These are phyloP conservation scores for Procambarus clarkii DNA, from an alignment of 1,140 invertebrate species.

Conservation along the genomic window DNA sequence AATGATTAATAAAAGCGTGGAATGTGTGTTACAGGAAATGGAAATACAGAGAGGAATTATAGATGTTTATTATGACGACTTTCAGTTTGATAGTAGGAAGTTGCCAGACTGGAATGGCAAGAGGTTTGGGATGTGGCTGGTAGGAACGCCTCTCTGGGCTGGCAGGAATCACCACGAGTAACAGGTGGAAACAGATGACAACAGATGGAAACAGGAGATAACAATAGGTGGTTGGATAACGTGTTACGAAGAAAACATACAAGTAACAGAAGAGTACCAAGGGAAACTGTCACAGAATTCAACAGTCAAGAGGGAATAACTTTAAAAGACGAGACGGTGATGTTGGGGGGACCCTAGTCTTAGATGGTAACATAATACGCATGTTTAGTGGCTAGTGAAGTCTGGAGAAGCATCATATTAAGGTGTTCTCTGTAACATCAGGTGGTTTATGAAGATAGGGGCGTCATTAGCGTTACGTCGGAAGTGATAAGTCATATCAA, in stretches of 20 bases:
- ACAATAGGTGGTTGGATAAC: not conserved
- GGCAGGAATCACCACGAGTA: not conserved
- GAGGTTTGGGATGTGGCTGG: not conserved
- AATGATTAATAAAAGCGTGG: constrained; percentile 5
- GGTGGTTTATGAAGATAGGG: no score
- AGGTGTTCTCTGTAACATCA: no score
- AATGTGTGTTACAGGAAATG: constrained; percentile 3
- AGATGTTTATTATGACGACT: constrained; percentile 1
- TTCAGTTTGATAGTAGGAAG: not conserved
- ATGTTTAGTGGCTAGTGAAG: no score
- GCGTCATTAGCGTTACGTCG: no score
- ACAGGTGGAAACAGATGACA: not conserved
- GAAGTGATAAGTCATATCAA: no score
- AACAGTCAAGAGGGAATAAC: not conserved
- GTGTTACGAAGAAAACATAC: not conserved
- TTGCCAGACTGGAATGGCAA: not conserved
- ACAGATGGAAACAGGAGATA: no score
- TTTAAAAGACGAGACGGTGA: not conserved
- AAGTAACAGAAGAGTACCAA: not conserved
- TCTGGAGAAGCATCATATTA: no score
- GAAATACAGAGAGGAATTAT: not conserved
- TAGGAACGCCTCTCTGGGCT: not conserved
- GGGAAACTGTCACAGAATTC: not conserved
- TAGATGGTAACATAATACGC: no score
- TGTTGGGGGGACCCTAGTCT: not conserved